Evolutionary conservation across 2,797 vertebrate species (phyloP).

Genomic region (Tapera naevia): DNA sequence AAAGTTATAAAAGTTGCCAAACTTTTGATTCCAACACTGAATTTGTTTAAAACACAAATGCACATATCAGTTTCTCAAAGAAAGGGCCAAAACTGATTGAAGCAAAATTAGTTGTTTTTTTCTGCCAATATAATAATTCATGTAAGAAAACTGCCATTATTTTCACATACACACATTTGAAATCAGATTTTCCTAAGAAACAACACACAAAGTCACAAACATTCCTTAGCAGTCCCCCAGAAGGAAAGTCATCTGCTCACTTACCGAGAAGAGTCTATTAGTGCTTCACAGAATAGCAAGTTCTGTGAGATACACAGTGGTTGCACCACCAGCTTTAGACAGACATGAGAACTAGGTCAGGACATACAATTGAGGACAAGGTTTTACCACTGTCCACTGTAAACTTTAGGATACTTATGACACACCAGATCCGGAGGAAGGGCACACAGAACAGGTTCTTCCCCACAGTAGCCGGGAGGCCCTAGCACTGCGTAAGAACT

Average conservation of each 20-base stretch:
- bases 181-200: not conserved
- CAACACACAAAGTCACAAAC: not conserved
- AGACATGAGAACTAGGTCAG: not conserved
- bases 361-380: fast-evolving
- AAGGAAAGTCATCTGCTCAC: not conserved
- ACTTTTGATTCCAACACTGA: not conserved
- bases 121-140: not conserved
- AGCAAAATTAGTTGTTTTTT: not conserved
- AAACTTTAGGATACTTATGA: not conserved
- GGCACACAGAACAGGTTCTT: not conserved
- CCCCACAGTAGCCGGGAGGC: not conserved
- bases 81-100: not conserved
- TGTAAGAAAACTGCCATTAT: not conserved
- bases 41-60: not conserved
- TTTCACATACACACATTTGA: not conserved
- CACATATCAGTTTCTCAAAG: not conserved
- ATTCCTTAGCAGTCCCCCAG: not conserved
- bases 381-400: not conserved
- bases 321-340: not conserved
- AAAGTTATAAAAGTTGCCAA: not conserved
- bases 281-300: not conserved
- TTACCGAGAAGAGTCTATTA: not conserved
- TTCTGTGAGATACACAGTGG: fast-evolving
- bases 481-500: fast-evolving
- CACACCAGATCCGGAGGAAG: not conserved